Conservation (phyloP, 2,888 invertebrate species). For the Catocala sponsa region DNA sequence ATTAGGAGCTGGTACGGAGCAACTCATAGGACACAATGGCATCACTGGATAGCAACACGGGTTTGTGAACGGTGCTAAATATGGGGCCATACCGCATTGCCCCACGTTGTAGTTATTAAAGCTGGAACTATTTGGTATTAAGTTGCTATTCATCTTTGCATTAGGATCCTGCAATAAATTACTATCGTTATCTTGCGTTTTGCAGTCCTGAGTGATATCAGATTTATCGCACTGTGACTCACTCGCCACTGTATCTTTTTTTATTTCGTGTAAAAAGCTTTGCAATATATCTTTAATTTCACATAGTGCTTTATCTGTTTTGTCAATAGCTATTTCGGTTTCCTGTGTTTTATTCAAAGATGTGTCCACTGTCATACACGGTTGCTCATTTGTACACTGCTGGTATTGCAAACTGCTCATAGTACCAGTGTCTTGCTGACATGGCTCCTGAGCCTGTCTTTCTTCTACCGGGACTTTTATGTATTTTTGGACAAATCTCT, state of each 20-base stretch:
- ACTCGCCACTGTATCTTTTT: conserved; percentile 68
- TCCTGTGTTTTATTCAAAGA: conserved; percentile 67
- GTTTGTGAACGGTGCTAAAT: conserved; percentile 63
- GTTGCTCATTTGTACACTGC: conserved; percentile 50
- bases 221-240: conserved; percentile 64
- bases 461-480: conserved; percentile 35
- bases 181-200: conserved; percentile 44
- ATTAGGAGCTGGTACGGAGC: conserved; percentile 61
- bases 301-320: conserved; percentile 76
- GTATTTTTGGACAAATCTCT: conserved; percentile 10
- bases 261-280: conserved; percentile 77
- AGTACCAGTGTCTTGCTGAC: conserved; percentile 52
- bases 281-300: conserved; percentile 82
- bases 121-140: conserved; percentile 56
- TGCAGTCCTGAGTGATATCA: conserved; percentile 45
- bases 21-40: conserved; percentile 75
- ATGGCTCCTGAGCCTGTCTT: conserved; percentile 21
- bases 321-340: conserved; percentile 60
- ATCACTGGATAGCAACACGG: conserved; percentile 76
- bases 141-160: conserved; percentile 43
- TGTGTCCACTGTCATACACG: conserved; percentile 53
- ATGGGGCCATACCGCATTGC: conserved; percentile 41
- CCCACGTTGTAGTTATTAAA: conserved; percentile 53
- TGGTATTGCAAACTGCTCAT: conserved; percentile 58
- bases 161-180: conserved; percentile 42